Conservation (phyloP, 2,113 vertebrate genomes). For the sheep (Ovis aries) region ARS-UI_Ramb_v3.0 NC_056067.1:39865501-39866000, state of each 20-base stretch:
- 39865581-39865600: neutral
- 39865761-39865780: neutral
- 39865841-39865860: neutral
- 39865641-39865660: too few species aligned
- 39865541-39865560: neutral
- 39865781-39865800: neutral
- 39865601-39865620: neutral
- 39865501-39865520: rapidly evolving
- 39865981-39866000: neutral
- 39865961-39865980: too few species aligned
- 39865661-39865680: neutral
- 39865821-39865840: neutral
- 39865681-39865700: neutral
- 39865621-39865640: neutral
- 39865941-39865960: neutral
- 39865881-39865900: neutral
- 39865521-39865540: too few species aligned
- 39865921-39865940: neutral
- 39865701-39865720: neutral
- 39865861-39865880: neutral
- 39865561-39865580: neutral
- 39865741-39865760: neutral
- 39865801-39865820: neutral
- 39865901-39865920: neutral
- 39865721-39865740: neutral